Base-by-base conservation (phyloP, 2,797 vertebrate species). In the Gastrophryne carolinensis region DNA sequence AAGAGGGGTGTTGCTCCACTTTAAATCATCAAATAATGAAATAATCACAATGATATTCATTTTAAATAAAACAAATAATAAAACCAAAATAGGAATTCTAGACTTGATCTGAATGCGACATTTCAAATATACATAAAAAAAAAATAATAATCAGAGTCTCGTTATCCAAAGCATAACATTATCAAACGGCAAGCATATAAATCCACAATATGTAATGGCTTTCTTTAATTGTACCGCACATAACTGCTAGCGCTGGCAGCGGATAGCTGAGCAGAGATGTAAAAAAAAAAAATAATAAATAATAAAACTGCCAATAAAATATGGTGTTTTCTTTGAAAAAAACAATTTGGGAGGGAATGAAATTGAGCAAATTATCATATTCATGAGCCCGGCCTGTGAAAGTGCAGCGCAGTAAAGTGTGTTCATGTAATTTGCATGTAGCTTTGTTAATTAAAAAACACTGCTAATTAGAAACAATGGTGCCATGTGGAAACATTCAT, bases 281-380 rank as follows among this genome's bases (percentile, higher is more conserved):
- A 85, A 89, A n/a, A n/a, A n/a, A n/a, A n/a, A n/a, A 88, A 87
- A 86, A 88, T 86, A 85, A 87, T 90, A 63, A 34, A 90, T 88
- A 91, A 90, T 89, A 89, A 89, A 85, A 89, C 90, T 82, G 75
- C 86, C 89, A 86, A 90, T 91, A 92, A 91, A 90, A 89, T 56
- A 69, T 44, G 54, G 24, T 90, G 87, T 91, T 90, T 92, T 90
- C 52, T 57, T 91, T 90, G 89, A 90, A 92, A 88, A 89, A 92
- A 89, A 90, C 86, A 88, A 89, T 90, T 92, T 88, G 86, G 91
- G 89, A 91, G 90, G 88, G 69, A 84, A 87, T 91, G 91, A 92
- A 91, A 90, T 88, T 30, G 86, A 91, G 84, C 78, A 89, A 91
- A 92, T 91, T 91, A 92, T 85, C 90, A 92, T 92, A 92, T 92